A percentile compares a stretch with the other conserved stretches of the same genome.
Evolutionary conservation across 2,797 vertebrate genomes (phyloP).

Genomic region (Falco cherrug): DNA sequence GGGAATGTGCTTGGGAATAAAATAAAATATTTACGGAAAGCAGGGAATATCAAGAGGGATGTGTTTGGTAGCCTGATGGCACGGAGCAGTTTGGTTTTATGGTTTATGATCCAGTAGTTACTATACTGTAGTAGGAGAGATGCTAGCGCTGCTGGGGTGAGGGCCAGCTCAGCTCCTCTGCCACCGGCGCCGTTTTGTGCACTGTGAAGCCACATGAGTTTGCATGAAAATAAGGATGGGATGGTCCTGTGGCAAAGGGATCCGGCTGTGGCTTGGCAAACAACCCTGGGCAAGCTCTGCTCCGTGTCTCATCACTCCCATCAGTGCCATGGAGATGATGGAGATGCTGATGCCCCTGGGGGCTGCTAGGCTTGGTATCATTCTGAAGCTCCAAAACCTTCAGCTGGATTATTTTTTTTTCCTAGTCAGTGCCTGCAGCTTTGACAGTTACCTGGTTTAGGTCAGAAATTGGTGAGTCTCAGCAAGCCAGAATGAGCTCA

Average conservation of each 20-base stretch:
- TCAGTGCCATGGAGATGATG: fast-evolving
- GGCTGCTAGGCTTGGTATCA: fast-evolving
- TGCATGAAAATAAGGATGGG: background rate
- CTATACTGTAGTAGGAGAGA: fast-evolving
- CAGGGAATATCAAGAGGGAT: background rate
- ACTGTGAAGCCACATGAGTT: background rate
- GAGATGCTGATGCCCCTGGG: fast-evolving
- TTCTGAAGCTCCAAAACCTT: background rate
- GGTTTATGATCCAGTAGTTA: background rate
- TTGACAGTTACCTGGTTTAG: background rate
- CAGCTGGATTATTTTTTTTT: background rate
- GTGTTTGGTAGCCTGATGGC: background rate
- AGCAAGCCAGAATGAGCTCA: background rate
- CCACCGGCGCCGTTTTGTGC: fast-evolving
- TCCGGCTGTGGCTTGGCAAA: background rate
- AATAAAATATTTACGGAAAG: background rate
- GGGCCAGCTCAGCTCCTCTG: background rate
- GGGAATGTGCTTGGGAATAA: background rate
- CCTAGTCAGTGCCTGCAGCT: background rate
- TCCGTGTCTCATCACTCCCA: fast-evolving
- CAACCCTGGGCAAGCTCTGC: background rate
- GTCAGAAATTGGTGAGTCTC: background rate
- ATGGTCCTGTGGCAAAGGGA: fast-evolving
- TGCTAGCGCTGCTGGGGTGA: fast-evolving
- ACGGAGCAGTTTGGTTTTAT: background rate